A percentile compares a stretch with the other conserved stretches of the same genome.
phyloP scores from a whole-genome alignment of 35 echinoderm and acorn worm genomes.

The Lytechinus pictus region DNA sequence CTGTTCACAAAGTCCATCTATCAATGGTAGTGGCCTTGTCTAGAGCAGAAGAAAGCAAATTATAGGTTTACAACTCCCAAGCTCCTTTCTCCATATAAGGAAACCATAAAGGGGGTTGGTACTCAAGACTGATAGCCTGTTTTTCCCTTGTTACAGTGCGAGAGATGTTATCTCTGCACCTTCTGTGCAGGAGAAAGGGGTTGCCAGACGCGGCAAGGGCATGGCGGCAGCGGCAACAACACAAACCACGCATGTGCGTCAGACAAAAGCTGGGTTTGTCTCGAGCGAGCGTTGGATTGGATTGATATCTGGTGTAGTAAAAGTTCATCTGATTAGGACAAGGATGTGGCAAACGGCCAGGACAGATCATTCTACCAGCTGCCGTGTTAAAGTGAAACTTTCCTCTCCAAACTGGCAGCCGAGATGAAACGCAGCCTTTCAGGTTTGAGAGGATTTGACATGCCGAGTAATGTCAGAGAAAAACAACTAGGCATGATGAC shows the following conservation, averaged over 20 bases:
- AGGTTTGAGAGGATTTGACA: not conserved
- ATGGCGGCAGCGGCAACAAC: not conserved
- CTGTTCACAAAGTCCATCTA: not conserved
- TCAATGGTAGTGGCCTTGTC: not conserved
- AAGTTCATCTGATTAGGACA: not conserved
- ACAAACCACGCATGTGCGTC: not conserved
- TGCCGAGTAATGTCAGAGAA: not conserved
- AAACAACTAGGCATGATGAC: not conserved
- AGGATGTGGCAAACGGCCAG: not conserved
- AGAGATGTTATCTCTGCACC: constrained; percentile 28
- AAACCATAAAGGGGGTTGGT: not conserved
- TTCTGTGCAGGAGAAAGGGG: not conserved
- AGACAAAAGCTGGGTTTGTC: constrained; percentile 19
- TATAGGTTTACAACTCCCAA: not conserved
- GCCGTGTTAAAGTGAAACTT: not conserved
- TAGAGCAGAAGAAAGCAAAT: not conserved
- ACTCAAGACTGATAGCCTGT: not conserved
- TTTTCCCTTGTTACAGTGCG: not conserved
- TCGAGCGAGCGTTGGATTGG: not conserved
- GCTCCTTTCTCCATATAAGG: not conserved
- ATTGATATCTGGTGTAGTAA: not conserved
- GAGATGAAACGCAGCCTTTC: not conserved
- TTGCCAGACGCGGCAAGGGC: not conserved
- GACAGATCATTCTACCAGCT: not conserved
- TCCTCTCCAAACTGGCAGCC: not conserved